Evolutionary conservation across 2,113 vertebrate genomes (phyloP), one percentile per base, ranked within the genome.

Genomic region (Catharus bicknelli): DNA sequence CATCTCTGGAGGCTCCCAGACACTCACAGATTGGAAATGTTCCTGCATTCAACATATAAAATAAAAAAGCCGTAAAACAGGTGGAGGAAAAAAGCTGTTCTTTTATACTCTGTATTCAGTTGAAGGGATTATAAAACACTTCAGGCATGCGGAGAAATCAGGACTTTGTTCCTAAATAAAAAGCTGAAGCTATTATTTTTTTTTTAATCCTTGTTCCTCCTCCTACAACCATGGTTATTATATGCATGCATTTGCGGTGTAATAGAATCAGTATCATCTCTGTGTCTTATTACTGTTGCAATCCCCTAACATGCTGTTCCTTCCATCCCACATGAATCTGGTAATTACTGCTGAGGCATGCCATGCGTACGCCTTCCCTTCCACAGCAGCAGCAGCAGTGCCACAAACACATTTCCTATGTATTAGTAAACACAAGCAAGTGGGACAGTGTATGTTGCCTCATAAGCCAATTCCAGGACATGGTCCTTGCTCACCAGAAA

Each of bases 211-310:
- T 51, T 68, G 59, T 91, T 96, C 57, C 53, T 94, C 87, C 93
- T 93, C 93, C 91, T 81, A 19, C 94, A 91, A 68, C 68, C 36
- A n/a, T 17, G 64, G 79, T 88, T 95, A 90, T 91, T 95, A 92
- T 88, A 90, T 45, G 82, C 91, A 83, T 78, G 91, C 88, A 78
- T 90, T 95, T 91, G 75, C 91, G 86, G 75, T 45, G 90, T 91
- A 95, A 95, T 93, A 83, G 90, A 94, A 96, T 95, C 95, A 88
- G 85, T 90, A 95, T 95, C 96, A 91, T 95, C 91, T 91, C 95
- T 90, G 64, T 94, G 93, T 90, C 83, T 91, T 94, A 94, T 96
- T 96, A 64, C 87, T 90, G 82, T 74, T 95, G 94, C 96, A 95
- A 94, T 95, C 94, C 95, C 91, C 93, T 95, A 93, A 95, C 91